Evolutionary conservation across 2,797 vertebrate species (phyloP).

Genomic region (Acrocephalus scirpaceus): DNA sequence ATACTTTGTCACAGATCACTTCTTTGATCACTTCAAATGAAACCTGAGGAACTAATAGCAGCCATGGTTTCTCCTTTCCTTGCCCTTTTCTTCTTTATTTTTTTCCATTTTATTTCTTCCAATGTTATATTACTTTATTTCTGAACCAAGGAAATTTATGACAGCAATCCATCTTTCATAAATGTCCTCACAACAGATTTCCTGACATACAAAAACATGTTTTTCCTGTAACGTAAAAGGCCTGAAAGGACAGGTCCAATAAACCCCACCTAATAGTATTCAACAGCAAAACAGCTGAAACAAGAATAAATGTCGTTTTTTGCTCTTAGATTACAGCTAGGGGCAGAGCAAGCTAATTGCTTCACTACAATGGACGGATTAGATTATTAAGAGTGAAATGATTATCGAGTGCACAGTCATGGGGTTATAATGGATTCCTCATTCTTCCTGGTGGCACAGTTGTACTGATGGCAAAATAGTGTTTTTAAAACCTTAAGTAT

Average conservation of each 20-base stretch:
- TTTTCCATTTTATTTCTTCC: background rate
- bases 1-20: background rate
- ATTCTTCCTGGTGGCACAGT: conserved; percentile 13
- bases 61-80: background rate
- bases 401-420: conserved; percentile 46
- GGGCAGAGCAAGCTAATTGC: conserved; percentile 46
- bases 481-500: background rate
- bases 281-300: conserved; percentile 17
- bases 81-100: background rate
- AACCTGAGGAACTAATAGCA: background rate
- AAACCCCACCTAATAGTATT: background rate
- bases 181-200: background rate
- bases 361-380: conserved; percentile 38
- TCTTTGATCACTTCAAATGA: conserved; percentile 28
- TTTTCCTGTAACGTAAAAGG: background rate
- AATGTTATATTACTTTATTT: background rate
- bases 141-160: background rate
- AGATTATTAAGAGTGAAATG: conserved; percentile 53
- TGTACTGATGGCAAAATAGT: conserved; percentile 3
- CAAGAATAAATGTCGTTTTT: conserved; percentile 5
- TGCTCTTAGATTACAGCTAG: conserved; percentile 13
- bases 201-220: background rate
- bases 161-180: background rate
- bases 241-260: background rate
- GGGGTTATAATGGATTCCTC: conserved; percentile 20